phyloP scores from a whole-genome alignment of 1,140 invertebrate genomes.

The Chironomus striatipennis region DNA sequence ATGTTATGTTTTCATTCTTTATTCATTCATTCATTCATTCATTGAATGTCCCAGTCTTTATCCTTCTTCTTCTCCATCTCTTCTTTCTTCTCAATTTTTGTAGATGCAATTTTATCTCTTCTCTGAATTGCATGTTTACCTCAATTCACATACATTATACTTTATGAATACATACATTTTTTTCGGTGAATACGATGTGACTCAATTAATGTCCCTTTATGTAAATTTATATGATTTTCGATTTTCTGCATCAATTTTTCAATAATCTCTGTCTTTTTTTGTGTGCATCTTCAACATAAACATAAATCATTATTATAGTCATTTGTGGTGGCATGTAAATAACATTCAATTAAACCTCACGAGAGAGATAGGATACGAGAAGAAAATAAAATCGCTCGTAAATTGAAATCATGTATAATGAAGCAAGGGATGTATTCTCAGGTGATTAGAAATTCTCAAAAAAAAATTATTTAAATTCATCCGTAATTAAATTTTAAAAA shows the following conservation, averaged over 20 bases:
- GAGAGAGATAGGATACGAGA: neutral
- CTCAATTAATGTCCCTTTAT: slow-evolving; percentile 23
- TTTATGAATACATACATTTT: neutral
- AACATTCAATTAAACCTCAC: neutral
- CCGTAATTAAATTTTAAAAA: no score
- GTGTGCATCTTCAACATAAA: neutral
- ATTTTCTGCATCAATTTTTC: slow-evolving; percentile 22
- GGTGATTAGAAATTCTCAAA: no score
- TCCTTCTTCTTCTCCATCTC: neutral
- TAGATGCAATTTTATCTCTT: neutral
- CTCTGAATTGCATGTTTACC: no score
- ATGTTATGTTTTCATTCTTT: no score
- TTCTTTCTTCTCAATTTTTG: neutral
- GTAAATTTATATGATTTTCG: slow-evolving; percentile 19
- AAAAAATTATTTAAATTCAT: no score
- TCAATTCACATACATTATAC: no score
- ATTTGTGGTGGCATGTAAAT: slow-evolving; percentile 21
- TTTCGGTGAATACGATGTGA: neutral
- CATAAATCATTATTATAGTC: slow-evolving; percentile 18
- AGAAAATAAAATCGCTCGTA: neutral
- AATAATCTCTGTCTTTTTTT: neutral
- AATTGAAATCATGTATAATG: neutral
- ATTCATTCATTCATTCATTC: no score
- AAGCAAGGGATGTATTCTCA: no score
- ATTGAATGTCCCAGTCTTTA: no score